A percentile compares a stretch with the other conserved stretches of the same genome.
phyloP scores from a whole-genome alignment of 2,113 vertebrate species.

The Pseudopodoces humilis region DNA sequence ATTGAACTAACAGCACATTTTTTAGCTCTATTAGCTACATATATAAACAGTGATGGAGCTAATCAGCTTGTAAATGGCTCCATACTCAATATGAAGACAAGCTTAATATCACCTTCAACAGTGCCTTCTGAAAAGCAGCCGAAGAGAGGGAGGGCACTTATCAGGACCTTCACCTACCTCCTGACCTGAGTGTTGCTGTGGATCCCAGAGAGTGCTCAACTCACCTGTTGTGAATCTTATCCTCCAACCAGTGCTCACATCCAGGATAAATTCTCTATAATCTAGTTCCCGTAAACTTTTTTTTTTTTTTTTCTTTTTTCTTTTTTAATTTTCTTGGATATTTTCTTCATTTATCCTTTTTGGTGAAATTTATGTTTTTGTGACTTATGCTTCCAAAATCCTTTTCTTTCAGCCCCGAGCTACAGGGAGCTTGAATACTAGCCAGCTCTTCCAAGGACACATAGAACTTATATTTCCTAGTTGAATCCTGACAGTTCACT shows the following conservation, averaged over 20 bases:
- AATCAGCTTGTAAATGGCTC: neutral
- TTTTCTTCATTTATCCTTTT: neutral
- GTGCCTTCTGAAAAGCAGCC: neutral
- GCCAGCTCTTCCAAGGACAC: neutral
- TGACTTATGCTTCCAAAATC: neutral
- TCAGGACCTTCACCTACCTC: neutral
- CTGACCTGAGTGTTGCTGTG: neutral
- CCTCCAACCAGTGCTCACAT: neutral
- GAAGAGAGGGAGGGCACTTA: neutral
- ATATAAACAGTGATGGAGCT: neutral
- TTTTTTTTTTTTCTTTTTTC: neutral
- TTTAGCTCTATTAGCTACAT: neutral
- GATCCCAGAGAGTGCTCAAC: neutral
- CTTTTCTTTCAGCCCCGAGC: neutral
- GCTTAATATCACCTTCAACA: neutral
- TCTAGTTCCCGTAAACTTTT: neutral
- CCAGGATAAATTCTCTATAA: neutral
- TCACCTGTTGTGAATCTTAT: neutral
- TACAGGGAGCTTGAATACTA: neutral
- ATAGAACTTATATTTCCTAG: neutral
- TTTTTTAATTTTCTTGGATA: neutral
- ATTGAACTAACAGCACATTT: neutral
- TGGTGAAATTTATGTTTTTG: neutral
- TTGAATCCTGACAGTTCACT: neutral
- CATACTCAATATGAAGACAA: neutral